Evolutionary conservation across 1,140 invertebrate species (phyloP), one percentile per base, ranked within the genome.

Genomic region (Ceratina calcarata): DNA sequence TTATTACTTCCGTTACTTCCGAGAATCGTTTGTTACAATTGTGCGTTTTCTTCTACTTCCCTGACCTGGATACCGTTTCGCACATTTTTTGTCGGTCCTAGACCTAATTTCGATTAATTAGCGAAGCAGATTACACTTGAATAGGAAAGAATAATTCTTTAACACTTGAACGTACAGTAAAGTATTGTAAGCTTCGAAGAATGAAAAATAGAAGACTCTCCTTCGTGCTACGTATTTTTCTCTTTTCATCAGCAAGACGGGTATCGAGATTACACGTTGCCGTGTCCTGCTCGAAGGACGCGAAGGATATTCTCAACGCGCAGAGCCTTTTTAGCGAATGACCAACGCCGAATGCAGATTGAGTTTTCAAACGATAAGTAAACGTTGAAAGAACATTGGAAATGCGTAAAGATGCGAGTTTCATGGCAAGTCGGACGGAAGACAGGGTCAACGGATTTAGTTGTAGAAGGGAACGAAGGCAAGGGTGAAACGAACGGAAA

Each of bases 401-500:
- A n/a, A 66, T 32, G 18, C 6, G 45, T 65, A 22, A 58, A 78
- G 76, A 66, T 67, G 3, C 1, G 49, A 16, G 2, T 69, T 60
- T 53, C 10, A 18, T 49, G 18, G n/a, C 7, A 15, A 22, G 20
- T 55, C 37, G 8, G 51, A 60, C 16, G 20, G 15, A 7, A 8
- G 8, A 15, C 51, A 78, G 60, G 76, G 67, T 70, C 66, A 78
- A 62, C 75, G 75, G 72, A 78, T 66, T 79, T 32, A 45, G 22
- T 65, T 51, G n/a, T 55, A 51, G 32, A 55, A 77, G 57, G 79
- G 74, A 64, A 81, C 79, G 65, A 55, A 12, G 6, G 27, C 55
- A 13, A 64, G 62, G 60, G 74, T 71, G 61, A 81, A 66, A 73
- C 62, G 53, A 67, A 55, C 80, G 80, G 80, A 81, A 81, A 78